Base-by-base conservation (phyloP, 2,888 invertebrate species). In the Julus scanicus region DNA sequence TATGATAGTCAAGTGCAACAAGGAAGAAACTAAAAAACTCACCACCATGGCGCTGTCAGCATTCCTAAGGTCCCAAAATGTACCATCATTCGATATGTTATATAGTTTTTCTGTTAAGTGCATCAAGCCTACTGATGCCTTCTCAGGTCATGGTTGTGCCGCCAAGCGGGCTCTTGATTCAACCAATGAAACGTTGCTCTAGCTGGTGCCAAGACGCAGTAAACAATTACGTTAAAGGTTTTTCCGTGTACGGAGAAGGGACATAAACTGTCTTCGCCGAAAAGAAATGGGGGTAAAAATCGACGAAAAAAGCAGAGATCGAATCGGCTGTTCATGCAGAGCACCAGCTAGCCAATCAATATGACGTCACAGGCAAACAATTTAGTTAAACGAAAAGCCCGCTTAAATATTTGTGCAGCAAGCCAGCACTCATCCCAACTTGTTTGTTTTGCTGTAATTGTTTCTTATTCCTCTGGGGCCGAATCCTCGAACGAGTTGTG, bases 331-430 rank as follows among this genome's bases (percentile, higher is more conserved):
- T 29, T 29, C 29, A 29, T 29, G 48, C 48, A 11, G 48, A 48
- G 48, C 48, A 13, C 48, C 9, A 15, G 4, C 15, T 11, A 11
- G 15, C 57, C 57, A 57, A 57, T 57, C 57, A 57, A 57, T 57
- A 57, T 57, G 57, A 57, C 57, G 57, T 57, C 57, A 57, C 5
- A 11, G 57, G 15, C 57, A 57, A 57, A 57, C 57, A 57, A 57
- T 57, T 57, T 57, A 57, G 57, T 17, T 57, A 57, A 57, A 57
- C 57, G 57, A 57, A 57, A 57, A 57, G 57, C 57, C 57, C 57
- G 57, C 57, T 57, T 57, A 57, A 57, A 57, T 57, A 57, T 57
- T 57, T 57, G 57, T 57, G 57, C 57, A 57, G 57, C 57, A 57
- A 17, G 57, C 15, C 57, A 4, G 57, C 57, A 57, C 57, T 57